A percentile compares a stretch with the other conserved stretches of the same genome.
phyloP scores from a whole-genome alignment of 2,888 invertebrate genomes.

The Idaea straminata region DNA sequence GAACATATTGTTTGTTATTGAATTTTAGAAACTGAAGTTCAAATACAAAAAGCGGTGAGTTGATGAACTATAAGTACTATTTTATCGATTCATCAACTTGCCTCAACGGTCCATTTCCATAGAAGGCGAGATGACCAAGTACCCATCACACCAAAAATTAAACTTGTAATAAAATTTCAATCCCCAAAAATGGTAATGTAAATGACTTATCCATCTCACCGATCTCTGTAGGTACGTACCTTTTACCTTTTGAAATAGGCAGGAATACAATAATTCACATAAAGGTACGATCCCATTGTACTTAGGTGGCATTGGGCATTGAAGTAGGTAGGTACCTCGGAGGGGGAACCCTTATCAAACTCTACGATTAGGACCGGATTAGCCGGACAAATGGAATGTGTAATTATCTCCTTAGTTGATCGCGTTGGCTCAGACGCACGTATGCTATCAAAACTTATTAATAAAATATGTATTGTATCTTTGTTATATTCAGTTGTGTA shows the following conservation, averaged over 20 bases:
- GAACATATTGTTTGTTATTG: neutral
- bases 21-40: neutral
- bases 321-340: slow-evolving; percentile 39
- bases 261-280: neutral
- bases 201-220: neutral
- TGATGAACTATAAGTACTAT: too few species aligned
- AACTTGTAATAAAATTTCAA: neutral
- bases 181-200: neutral
- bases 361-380: slow-evolving; percentile 67
- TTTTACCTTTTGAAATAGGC: neutral
- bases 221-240: neutral
- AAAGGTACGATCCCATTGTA: neutral
- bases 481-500: too few species aligned
- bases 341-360: slow-evolving; percentile 66
- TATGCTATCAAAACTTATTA: slow-evolving; percentile 28
- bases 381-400: slow-evolving; percentile 75
- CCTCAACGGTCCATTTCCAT: too few species aligned
- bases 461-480: slow-evolving; percentile 16
- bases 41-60: too few species aligned
- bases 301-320: slow-evolving; percentile 7
- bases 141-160: too few species aligned
- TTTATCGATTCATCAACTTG: too few species aligned
- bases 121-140: too few species aligned
- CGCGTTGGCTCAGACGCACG: slow-evolving; percentile 40
- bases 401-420: slow-evolving; percentile 71